Evolutionary conservation across 2,797 vertebrate genomes (phyloP), one percentile per base, ranked within the genome.

Genomic region (Enteromius trimaculatus): DNA sequence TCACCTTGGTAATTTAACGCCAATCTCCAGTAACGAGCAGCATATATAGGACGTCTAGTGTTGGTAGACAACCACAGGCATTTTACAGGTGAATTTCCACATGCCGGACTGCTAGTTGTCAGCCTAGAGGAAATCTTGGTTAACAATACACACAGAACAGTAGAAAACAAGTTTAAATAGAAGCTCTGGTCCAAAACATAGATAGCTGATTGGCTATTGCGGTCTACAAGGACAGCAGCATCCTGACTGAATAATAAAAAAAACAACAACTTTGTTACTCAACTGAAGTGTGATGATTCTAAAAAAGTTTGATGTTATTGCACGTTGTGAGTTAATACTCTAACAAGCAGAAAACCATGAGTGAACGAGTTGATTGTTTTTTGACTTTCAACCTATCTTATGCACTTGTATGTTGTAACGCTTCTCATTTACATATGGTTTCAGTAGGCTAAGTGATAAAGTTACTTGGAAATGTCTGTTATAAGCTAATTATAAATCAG

Each of bases 11-110:
- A 42, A 76, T 76, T 76, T 31, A 39, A 39, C 1, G 37, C 47
- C n/a, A 76, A 3, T 76, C 62, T 77, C 70, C 47, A 55, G 17
- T 77, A 82, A 82, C 62, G 76, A 77, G 62, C 49, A 29, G 72
- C 64, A 53, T 42, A 47, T n/a, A 60, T 44, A 31, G 34, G 29
- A 39, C 31, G 23, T 23, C 26, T 66, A 26, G 47, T n/a, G 19
- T 31, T 58, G 62, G 72, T 77, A 68, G 37, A 51, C 60, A 23
- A 44, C 72, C 72, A 69, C 17, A 1, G 72, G 62, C 80, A 66
- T 19, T 66, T 75, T 76, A 66, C 16, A 23, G 19, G 71, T 76
- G 34, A 31, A 44, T 66, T 51, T 66, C 26, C 29, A 66, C 44
- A 66, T 66, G 53, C 64, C 0, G 5, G 39, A 69, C 9, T 58